These are phyloP conservation scores for Augochlorella aurata DNA, from an alignment of 2,888 invertebrate genomes.

Conservation along the genomic window DNA sequence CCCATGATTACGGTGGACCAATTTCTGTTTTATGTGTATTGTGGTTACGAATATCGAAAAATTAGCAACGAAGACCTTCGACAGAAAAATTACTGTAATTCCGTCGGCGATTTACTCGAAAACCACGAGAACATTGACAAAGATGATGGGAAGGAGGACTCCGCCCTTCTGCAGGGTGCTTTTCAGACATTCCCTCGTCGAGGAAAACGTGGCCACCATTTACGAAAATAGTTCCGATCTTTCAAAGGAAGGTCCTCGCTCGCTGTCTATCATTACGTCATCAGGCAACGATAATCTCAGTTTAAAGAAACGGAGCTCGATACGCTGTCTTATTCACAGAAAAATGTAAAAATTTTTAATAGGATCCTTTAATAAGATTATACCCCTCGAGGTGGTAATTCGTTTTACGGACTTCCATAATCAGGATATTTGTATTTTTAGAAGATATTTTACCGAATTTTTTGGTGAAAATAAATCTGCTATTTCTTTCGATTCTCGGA, in stretches of 20 bases:
- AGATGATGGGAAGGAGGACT: conserved; percentile 64
- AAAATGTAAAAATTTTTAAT: neutral
- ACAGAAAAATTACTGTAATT: conserved; percentile 65
- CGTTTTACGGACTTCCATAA: too few relatives aligned
- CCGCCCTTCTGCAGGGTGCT: conserved; percentile 35
- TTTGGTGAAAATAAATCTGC: too few relatives aligned
- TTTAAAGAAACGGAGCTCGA: neutral
- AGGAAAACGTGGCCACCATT: conserved; percentile 23
- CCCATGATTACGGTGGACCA: conserved; percentile 6
- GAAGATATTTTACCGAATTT: too few relatives aligned
- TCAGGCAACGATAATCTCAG: conserved; percentile 1
- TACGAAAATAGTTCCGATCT: conserved; percentile 25
- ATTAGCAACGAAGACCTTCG: conserved; percentile 35
- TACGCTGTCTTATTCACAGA: neutral
- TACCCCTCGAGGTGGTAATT: too few relatives aligned
- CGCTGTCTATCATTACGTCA: conserved; percentile 21
- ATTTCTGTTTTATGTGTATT: conserved; percentile 45
- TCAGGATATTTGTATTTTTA: too few relatives aligned
- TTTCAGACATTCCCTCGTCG: conserved; percentile 19
- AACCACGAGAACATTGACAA: conserved; percentile 67
- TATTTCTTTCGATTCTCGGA: too few relatives aligned
- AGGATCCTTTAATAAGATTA: too few relatives aligned
- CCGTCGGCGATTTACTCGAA: conserved; percentile 65
- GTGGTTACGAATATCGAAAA: conserved; percentile 50
- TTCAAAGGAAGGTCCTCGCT: neutral